phyloP scores from a whole-genome alignment of 2,113 vertebrate genomes.

The Anseranas semipalmata region DNA sequence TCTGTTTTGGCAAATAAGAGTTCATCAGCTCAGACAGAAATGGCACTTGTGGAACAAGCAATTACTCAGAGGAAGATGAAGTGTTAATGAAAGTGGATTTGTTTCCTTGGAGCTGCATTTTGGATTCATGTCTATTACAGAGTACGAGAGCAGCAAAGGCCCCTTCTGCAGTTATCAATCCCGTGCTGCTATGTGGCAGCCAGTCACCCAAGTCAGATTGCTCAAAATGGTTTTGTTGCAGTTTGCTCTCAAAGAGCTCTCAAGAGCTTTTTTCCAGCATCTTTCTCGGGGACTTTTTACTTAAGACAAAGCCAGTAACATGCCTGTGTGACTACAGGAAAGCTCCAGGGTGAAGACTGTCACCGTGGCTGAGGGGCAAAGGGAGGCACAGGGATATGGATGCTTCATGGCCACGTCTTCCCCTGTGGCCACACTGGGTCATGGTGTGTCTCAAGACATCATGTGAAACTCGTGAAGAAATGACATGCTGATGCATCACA shows the following conservation, averaged over 20 bases:
- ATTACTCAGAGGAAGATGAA: accelerated
- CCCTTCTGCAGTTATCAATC: neutral
- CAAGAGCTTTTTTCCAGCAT: neutral
- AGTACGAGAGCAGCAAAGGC: neutral
- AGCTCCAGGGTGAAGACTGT: neutral
- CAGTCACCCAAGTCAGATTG: neutral
- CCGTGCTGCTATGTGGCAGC: neutral
- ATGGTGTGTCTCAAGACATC: accelerated
- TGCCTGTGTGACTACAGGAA: neutral
- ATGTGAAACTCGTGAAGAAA: neutral
- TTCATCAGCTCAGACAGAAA: neutral
- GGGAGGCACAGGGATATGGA: neutral
- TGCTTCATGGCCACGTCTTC: neutral
- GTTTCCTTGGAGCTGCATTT: neutral
- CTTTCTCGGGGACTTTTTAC: neutral
- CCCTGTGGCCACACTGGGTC: neutral
- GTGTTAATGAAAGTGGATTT: neutral
- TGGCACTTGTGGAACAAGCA: neutral
- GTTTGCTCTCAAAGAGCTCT: neutral
- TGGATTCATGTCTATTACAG: neutral
- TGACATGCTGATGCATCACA: accelerated
- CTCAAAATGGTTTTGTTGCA: neutral
- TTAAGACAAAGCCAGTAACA: neutral
- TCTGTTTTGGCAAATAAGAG: neutral
- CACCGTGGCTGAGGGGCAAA: neutral